These are phyloP conservation scores for Paramuricea clavata DNA, from an alignment of 92 coral and sea anemone species.

Conservation along the genomic window DNA sequence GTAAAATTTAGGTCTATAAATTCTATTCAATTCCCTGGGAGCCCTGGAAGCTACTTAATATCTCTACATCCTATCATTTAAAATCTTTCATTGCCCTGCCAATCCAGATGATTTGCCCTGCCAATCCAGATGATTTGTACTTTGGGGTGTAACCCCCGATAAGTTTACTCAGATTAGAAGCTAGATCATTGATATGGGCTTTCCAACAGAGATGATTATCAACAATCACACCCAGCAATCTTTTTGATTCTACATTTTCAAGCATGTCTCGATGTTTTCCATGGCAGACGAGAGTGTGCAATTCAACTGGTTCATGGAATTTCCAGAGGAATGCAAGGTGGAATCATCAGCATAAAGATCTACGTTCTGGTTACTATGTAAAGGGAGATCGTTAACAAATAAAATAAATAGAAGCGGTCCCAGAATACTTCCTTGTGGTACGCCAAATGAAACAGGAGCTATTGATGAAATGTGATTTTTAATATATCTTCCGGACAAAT, in stretches of 20 bases:
- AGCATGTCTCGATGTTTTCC: not conserved
- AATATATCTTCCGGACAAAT: slow-evolving; percentile 42
- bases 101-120: too few relatives aligned
- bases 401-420: slow-evolving; percentile 59
- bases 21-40: too few relatives aligned
- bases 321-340: slow-evolving; percentile 40
- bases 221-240: not conserved
- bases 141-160: too few relatives aligned
- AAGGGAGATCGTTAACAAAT: slow-evolving; percentile 69
- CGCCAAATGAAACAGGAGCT: slow-evolving; percentile 43
- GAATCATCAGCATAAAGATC: slow-evolving; percentile 72
- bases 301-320: not conserved
- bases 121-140: too few relatives aligned
- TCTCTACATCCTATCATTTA: too few relatives aligned
- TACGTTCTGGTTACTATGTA: slow-evolving; percentile 24
- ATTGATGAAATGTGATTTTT: slow-evolving; percentile 31
- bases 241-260: too few relatives aligned
- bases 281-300: not conserved
- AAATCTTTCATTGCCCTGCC: too few relatives aligned
- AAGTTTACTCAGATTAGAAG: too few relatives aligned
- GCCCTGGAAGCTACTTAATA: too few relatives aligned
- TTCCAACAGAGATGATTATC: not conserved
- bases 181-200: not conserved
- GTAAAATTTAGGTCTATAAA: too few relatives aligned
- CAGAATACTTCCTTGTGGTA: slow-evolving; percentile 65